Conservation (phyloP, 2,888 invertebrate species). For the Pseudoips prasinana region DNA sequence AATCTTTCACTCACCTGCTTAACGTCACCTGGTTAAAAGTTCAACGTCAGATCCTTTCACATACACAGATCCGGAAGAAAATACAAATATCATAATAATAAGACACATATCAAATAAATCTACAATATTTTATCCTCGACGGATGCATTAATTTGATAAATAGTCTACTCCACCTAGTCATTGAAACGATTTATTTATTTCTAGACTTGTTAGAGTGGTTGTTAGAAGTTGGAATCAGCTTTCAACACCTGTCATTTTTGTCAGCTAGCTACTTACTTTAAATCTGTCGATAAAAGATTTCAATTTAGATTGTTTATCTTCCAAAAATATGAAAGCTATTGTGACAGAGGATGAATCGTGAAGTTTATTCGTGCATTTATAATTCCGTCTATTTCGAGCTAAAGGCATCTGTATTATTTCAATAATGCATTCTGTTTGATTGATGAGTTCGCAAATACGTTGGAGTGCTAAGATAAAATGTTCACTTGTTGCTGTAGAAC, state of each 20-base stretch:
- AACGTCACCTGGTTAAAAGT: no score
- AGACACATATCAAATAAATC: no score
- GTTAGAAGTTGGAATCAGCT: no score
- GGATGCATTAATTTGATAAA: no score
- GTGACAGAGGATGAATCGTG: slow-evolving; percentile 19
- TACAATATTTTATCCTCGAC: no score
- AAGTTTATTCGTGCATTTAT: slow-evolving; percentile 17
- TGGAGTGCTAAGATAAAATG: slow-evolving; percentile 11
- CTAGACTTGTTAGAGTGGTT: no score
- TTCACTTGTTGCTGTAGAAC: slow-evolving; percentile 5
- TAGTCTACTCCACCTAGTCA: no score
- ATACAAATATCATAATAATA: no score
- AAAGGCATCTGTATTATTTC: slow-evolving; percentile 14
- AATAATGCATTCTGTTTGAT: slow-evolving; percentile 26
- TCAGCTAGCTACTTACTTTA: slow-evolving; percentile 3
- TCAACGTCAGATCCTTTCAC: no score
- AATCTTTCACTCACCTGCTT: no score
- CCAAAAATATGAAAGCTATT: slow-evolving; percentile 6
- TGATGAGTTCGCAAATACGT: slow-evolving; percentile 20
- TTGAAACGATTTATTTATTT: no score
- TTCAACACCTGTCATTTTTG: slow-evolving; percentile 8
- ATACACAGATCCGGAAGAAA: no score
- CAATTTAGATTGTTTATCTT: slow-evolving; percentile 8
- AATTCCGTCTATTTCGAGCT: slow-evolving; percentile 11
- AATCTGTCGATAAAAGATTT: slow-evolving; percentile 12